phyloP scores from a whole-genome alignment of 2,888 invertebrate species.

The Tridacna gigas region DNA sequence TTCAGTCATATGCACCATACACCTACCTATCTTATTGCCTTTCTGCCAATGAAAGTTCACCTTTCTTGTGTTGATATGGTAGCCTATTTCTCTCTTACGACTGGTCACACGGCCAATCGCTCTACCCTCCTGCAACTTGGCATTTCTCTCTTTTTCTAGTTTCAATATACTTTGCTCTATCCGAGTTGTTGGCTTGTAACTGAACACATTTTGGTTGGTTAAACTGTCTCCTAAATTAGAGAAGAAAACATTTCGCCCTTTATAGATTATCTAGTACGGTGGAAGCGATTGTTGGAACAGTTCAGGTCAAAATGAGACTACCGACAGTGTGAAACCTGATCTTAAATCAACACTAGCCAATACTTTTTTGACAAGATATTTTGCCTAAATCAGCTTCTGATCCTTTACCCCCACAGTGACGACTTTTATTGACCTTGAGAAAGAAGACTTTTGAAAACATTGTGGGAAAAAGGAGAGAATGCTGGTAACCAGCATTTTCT shows the following conservation, averaged over 20 bases:
- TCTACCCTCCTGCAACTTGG: constrained; percentile 86
- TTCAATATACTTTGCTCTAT: constrained; percentile 86
- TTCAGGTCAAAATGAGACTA: too few relatives aligned
- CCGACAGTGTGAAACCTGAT: too few relatives aligned
- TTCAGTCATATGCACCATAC: too few relatives aligned
- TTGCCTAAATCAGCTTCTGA: too few relatives aligned
- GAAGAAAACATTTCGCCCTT: background rate
- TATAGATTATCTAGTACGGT: too few relatives aligned
- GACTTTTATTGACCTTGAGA: background rate
- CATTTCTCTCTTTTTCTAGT: constrained; percentile 89
- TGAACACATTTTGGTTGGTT: constrained; percentile 47
- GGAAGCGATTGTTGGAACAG: too few relatives aligned
- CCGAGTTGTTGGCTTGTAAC: constrained; percentile 61
- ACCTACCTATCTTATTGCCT: constrained; percentile 91
- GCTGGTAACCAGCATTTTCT: background rate
- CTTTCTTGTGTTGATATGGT: constrained; percentile 91
- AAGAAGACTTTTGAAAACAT: background rate
- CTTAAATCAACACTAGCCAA: too few relatives aligned
- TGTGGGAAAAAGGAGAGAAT: background rate
- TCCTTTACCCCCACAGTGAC: background rate
- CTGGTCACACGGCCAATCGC: constrained; percentile 89
- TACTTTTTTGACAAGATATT: background rate
- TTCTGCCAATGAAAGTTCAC: constrained; percentile 97
- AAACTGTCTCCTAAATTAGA: constrained; percentile 20
- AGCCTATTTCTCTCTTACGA: constrained; percentile 87